These are phyloP conservation scores for human DNA, from an alignment of 2,113 vertebrate genomes.

Conservation along the genomic window DNA sequence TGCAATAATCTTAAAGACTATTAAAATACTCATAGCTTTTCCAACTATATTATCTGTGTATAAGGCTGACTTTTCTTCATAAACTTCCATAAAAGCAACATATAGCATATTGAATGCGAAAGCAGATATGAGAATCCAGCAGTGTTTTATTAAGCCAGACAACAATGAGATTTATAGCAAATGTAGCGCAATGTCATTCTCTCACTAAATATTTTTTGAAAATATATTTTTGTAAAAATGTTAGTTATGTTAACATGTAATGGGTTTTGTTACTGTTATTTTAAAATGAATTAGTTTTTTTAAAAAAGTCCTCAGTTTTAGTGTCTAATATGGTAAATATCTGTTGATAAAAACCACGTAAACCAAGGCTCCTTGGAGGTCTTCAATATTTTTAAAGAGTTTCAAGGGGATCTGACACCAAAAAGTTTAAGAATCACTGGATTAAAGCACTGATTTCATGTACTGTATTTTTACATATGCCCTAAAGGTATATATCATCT, in stretches of 20 bases:
- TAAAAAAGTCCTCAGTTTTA: neutral
- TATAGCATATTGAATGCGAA: neutral
- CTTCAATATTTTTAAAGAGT: neutral
- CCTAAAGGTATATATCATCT: neutral
- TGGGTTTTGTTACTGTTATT: neutral
- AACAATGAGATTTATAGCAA: neutral
- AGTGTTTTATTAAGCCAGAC: neutral
- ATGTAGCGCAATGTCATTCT: neutral
- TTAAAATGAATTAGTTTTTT: neutral
- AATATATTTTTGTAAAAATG: neutral
- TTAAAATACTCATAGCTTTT: neutral
- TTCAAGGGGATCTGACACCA: neutral
- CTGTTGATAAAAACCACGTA: neutral
- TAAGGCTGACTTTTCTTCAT: neutral
- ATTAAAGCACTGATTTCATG: neutral
- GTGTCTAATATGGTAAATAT: neutral
- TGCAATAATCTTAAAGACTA: neutral
- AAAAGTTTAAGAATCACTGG: neutral
- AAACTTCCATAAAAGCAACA: neutral
- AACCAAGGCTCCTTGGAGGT: neutral
- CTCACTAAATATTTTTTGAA: neutral
- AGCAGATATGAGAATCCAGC: neutral
- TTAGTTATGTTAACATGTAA: neutral
- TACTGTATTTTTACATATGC: neutral
- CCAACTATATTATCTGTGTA: neutral